phyloP scores from a whole-genome alignment of 2,888 invertebrate species.

The Pomacea canaliculata region DNA sequence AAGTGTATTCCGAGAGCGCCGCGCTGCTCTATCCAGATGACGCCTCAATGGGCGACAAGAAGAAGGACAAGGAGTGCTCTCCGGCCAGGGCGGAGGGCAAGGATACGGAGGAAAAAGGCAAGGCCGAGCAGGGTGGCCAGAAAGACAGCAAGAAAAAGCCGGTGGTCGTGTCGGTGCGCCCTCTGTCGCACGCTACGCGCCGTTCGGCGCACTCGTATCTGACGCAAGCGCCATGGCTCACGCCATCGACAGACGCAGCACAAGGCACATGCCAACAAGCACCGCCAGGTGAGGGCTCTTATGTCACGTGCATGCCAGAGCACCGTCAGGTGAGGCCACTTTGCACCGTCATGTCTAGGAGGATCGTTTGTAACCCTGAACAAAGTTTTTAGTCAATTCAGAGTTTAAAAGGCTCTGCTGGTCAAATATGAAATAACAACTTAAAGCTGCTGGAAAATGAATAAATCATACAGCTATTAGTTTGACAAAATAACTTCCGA shows the following conservation, averaged over 20 bases:
- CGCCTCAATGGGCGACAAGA: background rate
- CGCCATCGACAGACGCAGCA: conserved; percentile 17
- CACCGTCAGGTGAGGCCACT: no score
- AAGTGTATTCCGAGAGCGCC: conserved; percentile 5
- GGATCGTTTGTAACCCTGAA: no score
- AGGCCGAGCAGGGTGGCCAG: background rate
- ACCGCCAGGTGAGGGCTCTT: conserved; percentile 8
- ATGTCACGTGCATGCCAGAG: background rate
- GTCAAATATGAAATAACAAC: no score
- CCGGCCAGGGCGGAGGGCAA: background rate
- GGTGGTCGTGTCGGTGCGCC: conserved; percentile 20
- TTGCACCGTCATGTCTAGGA: no score
- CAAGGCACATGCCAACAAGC: conserved; percentile 11
- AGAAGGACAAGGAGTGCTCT: background rate
- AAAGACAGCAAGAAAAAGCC: conserved; percentile 17
- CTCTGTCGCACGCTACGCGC: conserved; percentile 19
- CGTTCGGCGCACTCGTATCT: conserved; percentile 21
- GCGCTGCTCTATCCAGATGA: background rate
- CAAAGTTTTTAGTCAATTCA: no score
- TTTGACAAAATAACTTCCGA: no score
- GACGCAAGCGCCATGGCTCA: conserved; percentile 20
- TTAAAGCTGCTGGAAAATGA: no score
- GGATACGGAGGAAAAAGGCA: background rate
- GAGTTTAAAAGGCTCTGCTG: no score
- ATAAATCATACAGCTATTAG: no score